Conservation (phyloP, 1,140 invertebrate genomes). For the Drosophila bocki region DNA sequence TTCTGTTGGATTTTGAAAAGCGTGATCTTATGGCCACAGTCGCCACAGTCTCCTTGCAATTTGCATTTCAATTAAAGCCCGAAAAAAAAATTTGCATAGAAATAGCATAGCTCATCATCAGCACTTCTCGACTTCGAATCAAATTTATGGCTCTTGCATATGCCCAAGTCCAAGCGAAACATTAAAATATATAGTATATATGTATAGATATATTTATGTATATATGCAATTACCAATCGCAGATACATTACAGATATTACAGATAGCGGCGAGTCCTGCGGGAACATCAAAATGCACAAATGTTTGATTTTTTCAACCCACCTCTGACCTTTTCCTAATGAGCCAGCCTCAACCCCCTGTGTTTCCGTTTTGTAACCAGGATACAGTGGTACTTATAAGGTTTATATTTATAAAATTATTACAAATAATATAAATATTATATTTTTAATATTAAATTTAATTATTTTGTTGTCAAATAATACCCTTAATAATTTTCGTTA, state of each 20-base stretch:
- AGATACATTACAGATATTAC: slow-evolving; percentile 44
- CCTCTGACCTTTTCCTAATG: slow-evolving; percentile 74
- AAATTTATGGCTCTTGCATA: slow-evolving; percentile 74
- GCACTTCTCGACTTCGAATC: slow-evolving; percentile 52
- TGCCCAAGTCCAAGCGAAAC: slow-evolving; percentile 52
- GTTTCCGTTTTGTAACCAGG: background rate
- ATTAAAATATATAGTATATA: slow-evolving; percentile 12
- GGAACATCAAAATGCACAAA: slow-evolving; percentile 69
- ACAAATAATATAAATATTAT: background rate
- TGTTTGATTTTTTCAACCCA: slow-evolving; percentile 68
- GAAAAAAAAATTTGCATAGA: slow-evolving; percentile 74
- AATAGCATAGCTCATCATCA: slow-evolving; percentile 83
- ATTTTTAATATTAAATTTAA: too few relatives aligned
- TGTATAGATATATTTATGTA: slow-evolving; percentile 2
- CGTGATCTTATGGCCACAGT: slow-evolving; percentile 69
- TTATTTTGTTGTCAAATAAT: too few relatives aligned
- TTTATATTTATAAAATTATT: background rate
- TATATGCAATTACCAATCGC: slow-evolving; percentile 65
- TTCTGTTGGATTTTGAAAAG: slow-evolving; percentile 33
- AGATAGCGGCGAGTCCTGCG: slow-evolving; percentile 66
- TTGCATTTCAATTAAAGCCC: slow-evolving; percentile 74
- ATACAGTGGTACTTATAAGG: slow-evolving; percentile 3
- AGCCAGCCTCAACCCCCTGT: slow-evolving; percentile 25
- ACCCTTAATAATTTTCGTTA: too few relatives aligned
- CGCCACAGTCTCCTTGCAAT: slow-evolving; percentile 33